Evolutionary conservation across 1,140 invertebrate genomes (phyloP).

Genomic region (Ostrea edulis): DNA sequence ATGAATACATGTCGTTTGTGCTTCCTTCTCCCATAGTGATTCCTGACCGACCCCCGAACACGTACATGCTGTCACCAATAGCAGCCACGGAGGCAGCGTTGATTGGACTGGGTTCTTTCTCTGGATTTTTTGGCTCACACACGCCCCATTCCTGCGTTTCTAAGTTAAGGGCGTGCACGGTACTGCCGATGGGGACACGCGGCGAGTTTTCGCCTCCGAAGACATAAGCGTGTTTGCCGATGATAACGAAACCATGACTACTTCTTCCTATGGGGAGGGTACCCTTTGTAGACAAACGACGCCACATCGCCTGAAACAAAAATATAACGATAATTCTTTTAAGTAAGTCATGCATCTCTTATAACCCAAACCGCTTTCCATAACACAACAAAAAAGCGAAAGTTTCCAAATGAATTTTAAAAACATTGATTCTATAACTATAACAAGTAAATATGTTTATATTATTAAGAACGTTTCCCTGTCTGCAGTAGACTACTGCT

Average conservation of each 20-base stretch:
- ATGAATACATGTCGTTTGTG: conserved; percentile 59
- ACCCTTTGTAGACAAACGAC: conserved; percentile 45
- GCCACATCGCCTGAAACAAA: conserved; percentile 50
- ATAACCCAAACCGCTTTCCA: neutral
- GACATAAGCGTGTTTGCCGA: conserved; percentile 57
- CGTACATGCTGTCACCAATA: conserved; percentile 56
- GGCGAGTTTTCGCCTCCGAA: conserved; percentile 66
- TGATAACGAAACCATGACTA: conserved; percentile 61
- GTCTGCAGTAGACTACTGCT: too few relatives aligned
- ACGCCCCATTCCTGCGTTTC: conserved; percentile 52
- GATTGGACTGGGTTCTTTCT: conserved; percentile 20
- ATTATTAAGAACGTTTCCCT: too few relatives aligned
- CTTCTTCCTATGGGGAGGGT: conserved; percentile 56
- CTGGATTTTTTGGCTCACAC: conserved; percentile 31
- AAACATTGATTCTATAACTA: too few relatives aligned
- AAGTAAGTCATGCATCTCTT: neutral
- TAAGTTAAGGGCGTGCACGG: conserved; percentile 56
- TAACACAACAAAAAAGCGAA: neutral
- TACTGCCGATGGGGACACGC: conserved; percentile 63
- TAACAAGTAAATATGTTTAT: too few relatives aligned
- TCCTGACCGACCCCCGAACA: conserved; percentile 65
- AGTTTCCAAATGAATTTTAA: neutral
- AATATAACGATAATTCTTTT: neutral
- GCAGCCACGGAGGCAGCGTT: conserved; percentile 55
- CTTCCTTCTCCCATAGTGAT: conserved; percentile 54